Evolutionary conservation across 2,113 vertebrate genomes (phyloP), one percentile per base, ranked within the genome.

Genomic region (Arenaria interpres): DNA sequence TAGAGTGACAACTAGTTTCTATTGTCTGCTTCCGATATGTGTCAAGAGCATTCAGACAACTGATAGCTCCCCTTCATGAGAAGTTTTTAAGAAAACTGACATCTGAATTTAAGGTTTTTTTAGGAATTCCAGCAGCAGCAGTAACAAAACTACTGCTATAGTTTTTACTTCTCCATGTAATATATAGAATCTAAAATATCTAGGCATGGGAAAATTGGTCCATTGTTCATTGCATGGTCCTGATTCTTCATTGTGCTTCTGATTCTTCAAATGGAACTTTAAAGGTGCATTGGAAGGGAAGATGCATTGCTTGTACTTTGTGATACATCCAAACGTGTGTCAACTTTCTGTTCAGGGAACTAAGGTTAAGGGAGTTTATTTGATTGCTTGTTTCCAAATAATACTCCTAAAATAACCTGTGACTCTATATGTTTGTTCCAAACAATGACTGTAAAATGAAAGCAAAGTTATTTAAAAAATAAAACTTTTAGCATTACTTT

Each of bases 61-160:
- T 2, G 1, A 64, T 28, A 7, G 5, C 7, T 81, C 3, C 7
- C 23, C 8, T 68, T 67, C 1, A 2, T 33, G 21, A 35, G 12
- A 72, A 46, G 16, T 9, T 73, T 73, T 82, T 56, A 56, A 43
- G 35, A 75, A 43, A 14, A 21, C 5, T 33, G 37, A 19, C 4
- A 24, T 24, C 9, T n/a, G 12, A 51, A 37, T 76, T 71, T 24
- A 48, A 17, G 3, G 0, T 28, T 39, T 53, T 53, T 60, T 68
- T 27, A 0, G 1, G 4, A 73, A 14, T 5, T 33, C 17, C 3
- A 41, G 9, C 5, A 37, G 25, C 12, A 67, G 4, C 15, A 64
- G 5, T 48, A 75, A 17, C 39, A 46, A 35, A 75, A 69, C 6
- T 56, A 22, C 11, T 39, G 12, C 3, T 77, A 19, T 39, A 56